Evolutionary conservation across 2,888 invertebrate species (phyloP).

Genomic region (Lithophane socia): DNA sequence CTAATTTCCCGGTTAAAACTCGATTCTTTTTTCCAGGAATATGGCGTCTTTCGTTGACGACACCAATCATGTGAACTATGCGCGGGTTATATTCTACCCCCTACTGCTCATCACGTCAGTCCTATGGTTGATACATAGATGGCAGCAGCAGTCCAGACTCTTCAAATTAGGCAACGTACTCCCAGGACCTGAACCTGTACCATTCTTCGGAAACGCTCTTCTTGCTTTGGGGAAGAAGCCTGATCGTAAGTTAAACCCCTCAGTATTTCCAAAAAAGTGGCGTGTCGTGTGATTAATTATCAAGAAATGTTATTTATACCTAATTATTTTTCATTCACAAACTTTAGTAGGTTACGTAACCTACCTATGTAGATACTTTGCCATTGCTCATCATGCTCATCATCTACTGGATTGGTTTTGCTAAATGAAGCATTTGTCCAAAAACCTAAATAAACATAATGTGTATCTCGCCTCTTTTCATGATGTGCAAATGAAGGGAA

Average conservation of each 20-base stretch:
- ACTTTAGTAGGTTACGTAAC: neutral
- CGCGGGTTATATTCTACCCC: conserved; percentile 74
- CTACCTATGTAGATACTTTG: neutral
- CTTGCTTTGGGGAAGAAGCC: conserved; percentile 91
- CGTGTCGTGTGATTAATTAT: neutral
- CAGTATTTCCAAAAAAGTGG: neutral
- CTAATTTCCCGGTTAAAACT: neutral
- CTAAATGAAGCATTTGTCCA: neutral
- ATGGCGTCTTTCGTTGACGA: conserved; percentile 71
- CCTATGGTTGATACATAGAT: conserved; percentile 81
- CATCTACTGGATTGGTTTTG: too few relatives aligned
- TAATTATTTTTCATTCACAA: too few relatives aligned
- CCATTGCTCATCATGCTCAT: neutral
- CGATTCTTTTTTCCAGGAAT: conserved; percentile 60
- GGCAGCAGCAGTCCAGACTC: conserved; percentile 87
- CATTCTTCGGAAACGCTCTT: conserved; percentile 93
- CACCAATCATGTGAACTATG: conserved; percentile 52
- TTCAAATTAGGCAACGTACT: conserved; percentile 92
- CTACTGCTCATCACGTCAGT: conserved; percentile 74
- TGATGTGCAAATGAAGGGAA: neutral
- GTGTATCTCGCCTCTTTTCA: neutral
- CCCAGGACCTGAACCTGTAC: conserved; percentile 92
- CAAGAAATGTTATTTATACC: neutral
- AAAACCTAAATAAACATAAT: neutral
- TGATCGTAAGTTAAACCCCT: conserved; percentile 82